Evolutionary conservation across 2,113 vertebrate species (phyloP).

Genomic region (Butorides virescens): DNA sequence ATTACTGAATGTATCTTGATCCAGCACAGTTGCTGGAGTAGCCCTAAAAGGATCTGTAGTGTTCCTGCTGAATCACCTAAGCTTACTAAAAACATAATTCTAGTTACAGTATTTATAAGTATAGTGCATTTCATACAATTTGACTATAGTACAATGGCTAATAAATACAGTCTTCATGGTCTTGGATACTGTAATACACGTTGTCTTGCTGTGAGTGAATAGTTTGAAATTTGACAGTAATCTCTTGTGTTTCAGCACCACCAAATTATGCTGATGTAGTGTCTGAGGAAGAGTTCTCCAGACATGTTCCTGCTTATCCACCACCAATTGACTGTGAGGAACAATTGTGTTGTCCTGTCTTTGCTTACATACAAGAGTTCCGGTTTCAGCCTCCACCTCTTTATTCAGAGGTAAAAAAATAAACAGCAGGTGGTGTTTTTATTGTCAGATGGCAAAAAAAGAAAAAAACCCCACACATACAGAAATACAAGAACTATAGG

Average conservation of each 20-base stretch:
- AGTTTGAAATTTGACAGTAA: background rate
- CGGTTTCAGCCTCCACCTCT: slow-evolving; percentile 84
- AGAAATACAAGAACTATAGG: background rate
- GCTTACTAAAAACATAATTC: background rate
- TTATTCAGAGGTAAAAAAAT: slow-evolving; percentile 81
- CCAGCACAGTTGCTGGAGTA: background rate
- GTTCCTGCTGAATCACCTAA: background rate
- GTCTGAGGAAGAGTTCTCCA: slow-evolving; percentile 79
- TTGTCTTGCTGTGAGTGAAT: background rate
- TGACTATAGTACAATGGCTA: background rate
- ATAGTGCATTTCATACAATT: background rate
- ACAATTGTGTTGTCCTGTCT: slow-evolving; percentile 70
- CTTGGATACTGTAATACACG: background rate
- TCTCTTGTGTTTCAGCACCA: slow-evolving; percentile 71
- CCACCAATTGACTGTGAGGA: slow-evolving; percentile 65
- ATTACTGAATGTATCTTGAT: background rate
- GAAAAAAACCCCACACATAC: too few species aligned
- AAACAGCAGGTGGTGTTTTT: slow-evolving; percentile 23
- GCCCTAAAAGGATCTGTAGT: background rate
- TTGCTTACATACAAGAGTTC: slow-evolving; percentile 82
- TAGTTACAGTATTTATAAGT: background rate
- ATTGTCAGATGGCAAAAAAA: background rate
- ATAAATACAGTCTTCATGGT: background rate
- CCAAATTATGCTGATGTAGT: slow-evolving; percentile 85
- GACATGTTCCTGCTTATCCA: slow-evolving; percentile 63